Evolutionary conservation across 2,113 vertebrate species (phyloP), one percentile per base, ranked within the genome.

Genomic region (Etia nguti): DNA sequence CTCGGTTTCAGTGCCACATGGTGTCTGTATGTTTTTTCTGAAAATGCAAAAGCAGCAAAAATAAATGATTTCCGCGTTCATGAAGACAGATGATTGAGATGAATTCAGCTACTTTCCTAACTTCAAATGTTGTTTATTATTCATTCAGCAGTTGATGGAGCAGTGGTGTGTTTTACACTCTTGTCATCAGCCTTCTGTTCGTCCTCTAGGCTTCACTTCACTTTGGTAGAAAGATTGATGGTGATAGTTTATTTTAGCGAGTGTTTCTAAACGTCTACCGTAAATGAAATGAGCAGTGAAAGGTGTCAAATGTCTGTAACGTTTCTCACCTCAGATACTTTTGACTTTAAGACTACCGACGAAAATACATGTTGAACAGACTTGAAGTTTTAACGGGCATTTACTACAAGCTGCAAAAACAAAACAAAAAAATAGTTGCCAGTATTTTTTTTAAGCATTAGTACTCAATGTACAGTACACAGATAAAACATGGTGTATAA

Each of bases 1-100:
- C 41, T 83, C 10, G 24, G 55, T 87, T 89, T 80, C 43, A 18
- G 24, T 86, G 38, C 89, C 57, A 7, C 38, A 34, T 48, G 81
- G 5, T 89, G 31, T 89, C 18, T 52, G 16, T 87, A 55, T 68
- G 10, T 87, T 92, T 81, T 75, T 81, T 68, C 38, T 90, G 54
- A 82, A 41, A 15, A 18, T 88, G 81, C 90, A 70, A 90, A 91
- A 82, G 38, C 57, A 89, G 36, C 43, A 91, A 92, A 94, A 94
- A 95, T 95, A 95, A 95, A 95, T 70, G 20, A 55, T 90, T 94
- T 91, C 38, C 36, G 18, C 20, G 4, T 86, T 85, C 55, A 73
- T 59, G 43, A 54, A 77, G 79, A 82, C 22, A 3, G 56, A 15
- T 79, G 48, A 88, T 73, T 46, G 29, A 80, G 18, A 79, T 80